These are phyloP conservation scores for Pemphigus obesinymphae DNA, from an alignment of 1,140 invertebrate genomes.

Conservation along the genomic window DNA sequence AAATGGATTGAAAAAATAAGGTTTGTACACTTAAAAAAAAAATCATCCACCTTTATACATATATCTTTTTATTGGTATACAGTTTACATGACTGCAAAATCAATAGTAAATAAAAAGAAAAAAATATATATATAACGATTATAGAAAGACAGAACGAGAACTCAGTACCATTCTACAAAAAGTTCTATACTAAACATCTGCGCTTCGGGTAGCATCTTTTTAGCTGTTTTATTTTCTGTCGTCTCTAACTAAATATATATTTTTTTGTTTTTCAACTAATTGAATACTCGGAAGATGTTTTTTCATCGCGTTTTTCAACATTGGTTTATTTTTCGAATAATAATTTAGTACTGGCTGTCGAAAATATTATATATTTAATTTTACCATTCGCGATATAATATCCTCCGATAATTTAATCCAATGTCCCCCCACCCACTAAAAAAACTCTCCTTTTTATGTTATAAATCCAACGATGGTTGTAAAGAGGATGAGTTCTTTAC, in stretches of 20 bases:
- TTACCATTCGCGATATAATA: not conserved
- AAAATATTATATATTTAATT: conserved; percentile 13
- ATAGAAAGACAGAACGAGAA: too few relatives aligned
- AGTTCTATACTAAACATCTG: not conserved
- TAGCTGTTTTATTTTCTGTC: not conserved
- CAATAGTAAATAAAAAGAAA: not conserved
- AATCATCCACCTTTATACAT: too few relatives aligned
- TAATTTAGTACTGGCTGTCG: not conserved
- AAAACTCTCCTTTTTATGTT: not conserved
- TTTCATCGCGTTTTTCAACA: not conserved
- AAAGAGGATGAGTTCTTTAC: conserved; percentile 9
- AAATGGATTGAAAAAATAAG: too few relatives aligned
- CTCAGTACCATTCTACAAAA: too few relatives aligned
- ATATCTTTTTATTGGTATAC: too few relatives aligned
- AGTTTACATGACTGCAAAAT: not conserved
- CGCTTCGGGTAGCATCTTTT: not conserved
- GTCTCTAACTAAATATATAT: not conserved
- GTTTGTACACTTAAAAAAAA: too few relatives aligned
- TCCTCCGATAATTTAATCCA: conserved; percentile 10
- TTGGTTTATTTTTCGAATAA: conserved; percentile 9
- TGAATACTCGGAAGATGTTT: not conserved
- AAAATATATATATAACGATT: too few relatives aligned
- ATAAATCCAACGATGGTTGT: not conserved
- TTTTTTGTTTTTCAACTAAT: not conserved
- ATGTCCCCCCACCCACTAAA: not conserved